A percentile compares a stretch with the other conserved stretches of the same genome.
These are phyloP conservation scores for Rotaria macrura DNA, from an alignment of 2,888 invertebrate species.

Conservation along the genomic window DNA sequence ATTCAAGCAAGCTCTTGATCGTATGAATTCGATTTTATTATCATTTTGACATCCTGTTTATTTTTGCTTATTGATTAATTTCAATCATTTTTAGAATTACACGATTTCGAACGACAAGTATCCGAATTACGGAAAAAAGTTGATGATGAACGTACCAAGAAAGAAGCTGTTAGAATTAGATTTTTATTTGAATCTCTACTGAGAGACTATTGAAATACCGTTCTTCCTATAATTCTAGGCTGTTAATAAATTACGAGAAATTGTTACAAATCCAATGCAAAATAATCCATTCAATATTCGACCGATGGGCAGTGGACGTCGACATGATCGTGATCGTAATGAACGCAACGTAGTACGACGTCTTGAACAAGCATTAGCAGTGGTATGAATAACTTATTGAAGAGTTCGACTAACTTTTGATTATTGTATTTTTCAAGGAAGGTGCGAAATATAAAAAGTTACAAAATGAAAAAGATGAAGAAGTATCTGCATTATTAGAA, in stretches of 20 bases:
- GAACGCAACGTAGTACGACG: neutral
- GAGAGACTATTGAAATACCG: neutral
- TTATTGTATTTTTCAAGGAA: neutral
- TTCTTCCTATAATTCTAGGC: neutral
- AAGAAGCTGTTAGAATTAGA: neutral
- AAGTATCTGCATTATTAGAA: neutral
- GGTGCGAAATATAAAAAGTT: neutral
- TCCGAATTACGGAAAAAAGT: neutral
- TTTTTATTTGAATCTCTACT: neutral
- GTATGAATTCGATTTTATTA: neutral
- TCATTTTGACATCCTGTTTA: no score
- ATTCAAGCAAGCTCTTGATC: neutral
- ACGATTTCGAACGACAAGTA: neutral
- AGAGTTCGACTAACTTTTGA: no score
- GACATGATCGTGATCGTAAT: constrained; percentile 16
- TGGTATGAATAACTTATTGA: neutral
- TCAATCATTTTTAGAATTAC: neutral
- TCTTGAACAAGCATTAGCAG: constrained; percentile 3
- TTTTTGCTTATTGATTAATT: no score
- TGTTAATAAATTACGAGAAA: neutral
- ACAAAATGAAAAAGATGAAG: constrained; percentile 19
- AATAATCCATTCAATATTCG: neutral
- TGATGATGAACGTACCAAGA: neutral
- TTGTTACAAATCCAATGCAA: neutral
- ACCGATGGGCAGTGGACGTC: neutral